These are phyloP conservation scores for Myotis lucifugus DNA, from an alignment of 2,113 vertebrate genomes.

Conservation along the genomic window DNA sequence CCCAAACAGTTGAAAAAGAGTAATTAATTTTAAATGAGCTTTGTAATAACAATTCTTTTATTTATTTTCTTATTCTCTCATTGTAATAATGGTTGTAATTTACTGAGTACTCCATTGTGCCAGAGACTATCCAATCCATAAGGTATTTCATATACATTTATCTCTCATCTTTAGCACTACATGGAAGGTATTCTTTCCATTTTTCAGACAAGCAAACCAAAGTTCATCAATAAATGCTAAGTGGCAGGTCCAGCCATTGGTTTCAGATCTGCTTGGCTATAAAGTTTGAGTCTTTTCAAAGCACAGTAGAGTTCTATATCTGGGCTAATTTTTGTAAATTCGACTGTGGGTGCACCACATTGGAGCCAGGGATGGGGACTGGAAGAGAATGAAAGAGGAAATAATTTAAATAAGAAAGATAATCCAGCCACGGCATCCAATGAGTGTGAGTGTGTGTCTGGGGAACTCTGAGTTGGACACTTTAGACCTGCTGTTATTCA, in stretches of 20 bases:
- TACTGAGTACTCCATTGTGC: not conserved
- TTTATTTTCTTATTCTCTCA: not conserved
- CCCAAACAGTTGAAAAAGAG: not conserved
- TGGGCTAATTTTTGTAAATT: slow-evolving; percentile 16
- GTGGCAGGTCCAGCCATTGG: not conserved
- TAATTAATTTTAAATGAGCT: not conserved
- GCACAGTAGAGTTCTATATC: not conserved
- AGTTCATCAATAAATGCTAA: not conserved
- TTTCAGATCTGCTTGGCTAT: not conserved
- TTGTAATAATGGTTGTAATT: not conserved
- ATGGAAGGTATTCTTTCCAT: not conserved
- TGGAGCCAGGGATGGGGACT: not conserved
- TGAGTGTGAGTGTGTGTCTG: no score
- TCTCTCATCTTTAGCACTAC: not conserved
- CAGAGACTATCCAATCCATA: not conserved
- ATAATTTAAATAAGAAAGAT: not conserved
- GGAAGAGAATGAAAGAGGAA: not conserved
- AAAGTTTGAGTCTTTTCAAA: not conserved
- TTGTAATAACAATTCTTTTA: not conserved
- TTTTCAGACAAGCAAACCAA: not conserved
- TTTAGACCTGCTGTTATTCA: not conserved
- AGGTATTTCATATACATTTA: not conserved
- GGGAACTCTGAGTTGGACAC: not conserved
- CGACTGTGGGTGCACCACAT: not conserved
- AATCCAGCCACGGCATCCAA: not conserved